Evolutionary conservation across 2,888 invertebrate genomes (phyloP), one percentile per base, ranked within the genome.

Genomic region (Catonia carolina): DNA sequence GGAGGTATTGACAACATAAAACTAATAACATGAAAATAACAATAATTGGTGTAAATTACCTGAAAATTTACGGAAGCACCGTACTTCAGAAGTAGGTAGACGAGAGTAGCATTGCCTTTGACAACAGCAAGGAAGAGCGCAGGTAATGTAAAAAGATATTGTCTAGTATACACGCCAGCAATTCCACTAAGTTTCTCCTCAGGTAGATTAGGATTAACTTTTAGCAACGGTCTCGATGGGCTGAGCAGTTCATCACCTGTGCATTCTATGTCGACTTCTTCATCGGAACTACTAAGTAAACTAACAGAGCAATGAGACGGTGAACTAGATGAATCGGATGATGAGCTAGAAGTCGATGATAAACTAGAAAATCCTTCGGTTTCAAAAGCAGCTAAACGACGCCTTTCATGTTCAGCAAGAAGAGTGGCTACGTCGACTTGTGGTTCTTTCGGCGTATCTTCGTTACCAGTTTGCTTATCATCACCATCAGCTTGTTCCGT

Each of bases 101-200:
- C 75, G 51, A 78, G 73, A 49, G 75, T 74, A 15, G 77, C 72
- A 62, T 76, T 76, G 36, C 77, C 77, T 22, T 75, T 71, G 36
- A 75, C 74, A 5, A 79, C 78, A 1, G 80, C 79, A 48, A 79
- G 70, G 62, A 77, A 81, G 33, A 81, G 68, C n/a, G 80, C 79
- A 2, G 80, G 79, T 53, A 80, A 70, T 10, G 75, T 74, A 65
- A 77, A 75, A 27, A 81, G 69, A 58, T 75, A 74, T 7, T 76
- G 75, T 27, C 75, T 71, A 8, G 74, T 75, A 64, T 78, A 78
- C 53, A 73, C 73, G 33, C 72, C 71, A 3, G 69, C 68, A 63
- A 71, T 60, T 6, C 64, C 65, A 14, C 60, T 60, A 17, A 67
- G 61, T 41, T 66, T 66, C 27, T 69, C 67, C 6, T 65, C 51